Conservation (phyloP, 2,888 invertebrate species). For the Alviniconcha strummeri region DNA sequence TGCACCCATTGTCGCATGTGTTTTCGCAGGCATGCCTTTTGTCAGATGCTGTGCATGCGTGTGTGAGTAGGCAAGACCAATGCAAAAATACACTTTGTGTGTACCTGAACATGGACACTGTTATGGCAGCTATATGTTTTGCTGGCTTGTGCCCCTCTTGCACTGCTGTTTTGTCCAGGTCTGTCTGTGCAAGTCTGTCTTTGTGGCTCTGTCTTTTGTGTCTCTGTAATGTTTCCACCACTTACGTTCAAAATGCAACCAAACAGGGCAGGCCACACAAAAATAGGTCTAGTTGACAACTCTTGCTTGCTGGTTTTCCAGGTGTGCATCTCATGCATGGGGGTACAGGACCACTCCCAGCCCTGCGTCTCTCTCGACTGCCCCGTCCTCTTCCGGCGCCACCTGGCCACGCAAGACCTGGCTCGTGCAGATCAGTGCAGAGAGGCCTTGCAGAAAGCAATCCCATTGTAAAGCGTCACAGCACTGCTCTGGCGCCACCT, state of each 20-base stretch:
- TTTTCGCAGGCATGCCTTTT: too few relatives aligned
- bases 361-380: constrained; percentile 86
- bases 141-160: neutral
- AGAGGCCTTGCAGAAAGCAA: constrained; percentile 43
- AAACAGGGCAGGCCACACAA: too few relatives aligned
- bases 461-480: neutral
- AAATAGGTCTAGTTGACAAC: neutral
- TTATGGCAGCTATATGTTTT: neutral
- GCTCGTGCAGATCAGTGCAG: constrained; percentile 47
- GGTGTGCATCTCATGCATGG: constrained; percentile 84
- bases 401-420: constrained; percentile 53
- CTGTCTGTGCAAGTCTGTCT: neutral
- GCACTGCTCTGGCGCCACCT: too few relatives aligned
- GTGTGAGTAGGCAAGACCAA: neutral
- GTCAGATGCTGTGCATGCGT: neutral
- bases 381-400: constrained; percentile 80
- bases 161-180: neutral
- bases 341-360: constrained; percentile 75
- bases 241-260: neutral
- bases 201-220: neutral
- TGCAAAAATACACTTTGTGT: neutral
- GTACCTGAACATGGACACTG: neutral
- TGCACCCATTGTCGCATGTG: too few relatives aligned
- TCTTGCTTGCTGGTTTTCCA: constrained; percentile 68
- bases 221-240: neutral